phyloP scores from a whole-genome alignment of 2,797 vertebrate species.

The Hylomyscus alleni region DNA sequence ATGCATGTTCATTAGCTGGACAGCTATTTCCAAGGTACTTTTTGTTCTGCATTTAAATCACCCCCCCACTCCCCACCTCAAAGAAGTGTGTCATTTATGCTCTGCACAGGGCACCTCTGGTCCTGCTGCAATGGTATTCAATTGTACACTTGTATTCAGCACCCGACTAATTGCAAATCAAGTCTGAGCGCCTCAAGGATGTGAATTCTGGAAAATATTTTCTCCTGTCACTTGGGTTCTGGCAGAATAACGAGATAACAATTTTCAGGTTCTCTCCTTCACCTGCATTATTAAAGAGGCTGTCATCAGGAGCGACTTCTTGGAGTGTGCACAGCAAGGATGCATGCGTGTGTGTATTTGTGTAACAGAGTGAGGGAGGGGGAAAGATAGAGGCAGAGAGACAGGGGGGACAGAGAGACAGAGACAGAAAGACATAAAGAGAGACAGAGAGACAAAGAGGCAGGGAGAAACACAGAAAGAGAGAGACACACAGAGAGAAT shows the following conservation, averaged over 20 bases:
- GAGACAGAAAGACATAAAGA: not conserved
- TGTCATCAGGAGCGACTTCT: not conserved
- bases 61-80: not conserved
- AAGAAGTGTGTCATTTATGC: not conserved
- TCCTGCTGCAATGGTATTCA: not conserved
- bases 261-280: conserved; percentile 7
- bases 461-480: not conserved
- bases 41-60: conserved; percentile 62
- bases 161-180: conserved; percentile 64
- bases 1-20: not conserved
- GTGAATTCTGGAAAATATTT: conserved; percentile 53
- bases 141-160: not conserved
- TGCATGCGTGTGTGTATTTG: not conserved
- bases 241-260: conserved; percentile 63
- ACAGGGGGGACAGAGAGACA: not conserved
- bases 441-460: not conserved
- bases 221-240: conserved; percentile 44
- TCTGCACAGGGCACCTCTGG: not conserved
- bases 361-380: too few species aligned
- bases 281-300: conserved; percentile 23
- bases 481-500: not conserved
- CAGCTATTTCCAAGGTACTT: conserved; percentile 43
- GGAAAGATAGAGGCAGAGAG: too few species aligned
- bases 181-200: conserved; percentile 55
- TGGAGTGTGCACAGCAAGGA: not conserved